Base-by-base conservation (phyloP, 2,888 invertebrate genomes). In the Drosophila diplacantha region DNA sequence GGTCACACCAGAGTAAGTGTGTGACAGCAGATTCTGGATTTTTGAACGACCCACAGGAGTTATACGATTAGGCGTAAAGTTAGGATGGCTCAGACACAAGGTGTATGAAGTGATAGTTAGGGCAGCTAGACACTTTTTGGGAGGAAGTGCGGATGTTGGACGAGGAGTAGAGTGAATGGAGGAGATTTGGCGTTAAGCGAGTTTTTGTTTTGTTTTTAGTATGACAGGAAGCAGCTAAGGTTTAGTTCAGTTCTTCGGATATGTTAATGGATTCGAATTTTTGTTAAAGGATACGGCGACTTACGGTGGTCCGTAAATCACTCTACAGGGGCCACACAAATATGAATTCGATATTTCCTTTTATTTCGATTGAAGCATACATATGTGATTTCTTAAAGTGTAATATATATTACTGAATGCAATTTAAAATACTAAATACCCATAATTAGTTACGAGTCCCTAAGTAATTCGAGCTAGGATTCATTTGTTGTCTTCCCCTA, bases 401-500 rank as follows among this genome's bases (percentile, higher is more conserved):
- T 51, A 31, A 62, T 57, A 54, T 50, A 44, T 24, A 34, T 11
- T 66, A 62, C 44, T 52, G 62, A 57, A 64, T 64, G 81, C 77
- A 82, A 77, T 80, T 69, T 74, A 53, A 58, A 41, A 60, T 60
- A 62, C 22, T 31, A 52, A 51, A 41, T 46, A 46, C 38, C 24
- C 38, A 47, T 26, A 32, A n/a, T 44, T 37, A 41, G 37, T 51
- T 63, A 20, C 22, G 7, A 52, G 62, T 43, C 32, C 51, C 64
- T 71, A 61, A 73, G 69, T 72, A 47, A 54, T 64, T 69, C 53
- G 29, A 71, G 53, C 69, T 71, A 75, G 78, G 61, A 31, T 65
- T 65, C 51, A 69, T 82, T 79, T 75, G 77, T 73, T 75, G 81
- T 83, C 84, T 80, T 81, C 82, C 82, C 82, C 82, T 67, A 72